These are phyloP conservation scores for Tragulus kanchil DNA, from an alignment of 2,113 vertebrate genomes.

Conservation along the genomic window DNA sequence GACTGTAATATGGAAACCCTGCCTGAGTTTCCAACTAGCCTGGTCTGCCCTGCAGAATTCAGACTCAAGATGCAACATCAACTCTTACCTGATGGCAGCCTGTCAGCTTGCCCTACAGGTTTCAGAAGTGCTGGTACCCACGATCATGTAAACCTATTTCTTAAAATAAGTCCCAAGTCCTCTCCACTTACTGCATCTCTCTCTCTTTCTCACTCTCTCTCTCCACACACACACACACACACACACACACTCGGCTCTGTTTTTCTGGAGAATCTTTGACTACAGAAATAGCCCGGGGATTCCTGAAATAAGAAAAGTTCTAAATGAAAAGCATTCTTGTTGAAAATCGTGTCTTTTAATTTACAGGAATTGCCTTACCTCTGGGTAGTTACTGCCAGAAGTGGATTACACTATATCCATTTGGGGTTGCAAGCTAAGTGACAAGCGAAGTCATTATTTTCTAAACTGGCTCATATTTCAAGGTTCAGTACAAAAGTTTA, in stretches of 20 bases:
- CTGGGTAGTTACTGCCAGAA: background rate
- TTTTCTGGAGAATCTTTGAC: slow-evolving; percentile 2
- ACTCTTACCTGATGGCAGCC: background rate
- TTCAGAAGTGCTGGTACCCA: background rate
- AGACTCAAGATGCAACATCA: background rate
- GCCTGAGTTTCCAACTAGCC: background rate
- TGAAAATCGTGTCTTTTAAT: background rate
- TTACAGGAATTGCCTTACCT: background rate
- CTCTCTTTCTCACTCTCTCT: background rate
- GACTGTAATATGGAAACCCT: background rate
- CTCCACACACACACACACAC: background rate
- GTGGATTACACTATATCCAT: background rate
- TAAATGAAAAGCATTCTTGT: background rate
- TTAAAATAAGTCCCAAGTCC: background rate
- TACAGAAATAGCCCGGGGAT: background rate
- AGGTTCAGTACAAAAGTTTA: background rate
- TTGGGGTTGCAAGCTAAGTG: background rate
- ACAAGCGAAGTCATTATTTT: background rate
- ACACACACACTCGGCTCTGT: background rate
- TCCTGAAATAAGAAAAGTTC: background rate
- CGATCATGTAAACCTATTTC: background rate
- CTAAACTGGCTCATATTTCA: background rate
- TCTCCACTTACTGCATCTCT: background rate
- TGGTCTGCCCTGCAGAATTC: background rate
- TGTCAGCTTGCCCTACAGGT: background rate